phyloP scores from a whole-genome alignment of 2,888 invertebrate genomes.

The Sinotaia quadrata region DNA sequence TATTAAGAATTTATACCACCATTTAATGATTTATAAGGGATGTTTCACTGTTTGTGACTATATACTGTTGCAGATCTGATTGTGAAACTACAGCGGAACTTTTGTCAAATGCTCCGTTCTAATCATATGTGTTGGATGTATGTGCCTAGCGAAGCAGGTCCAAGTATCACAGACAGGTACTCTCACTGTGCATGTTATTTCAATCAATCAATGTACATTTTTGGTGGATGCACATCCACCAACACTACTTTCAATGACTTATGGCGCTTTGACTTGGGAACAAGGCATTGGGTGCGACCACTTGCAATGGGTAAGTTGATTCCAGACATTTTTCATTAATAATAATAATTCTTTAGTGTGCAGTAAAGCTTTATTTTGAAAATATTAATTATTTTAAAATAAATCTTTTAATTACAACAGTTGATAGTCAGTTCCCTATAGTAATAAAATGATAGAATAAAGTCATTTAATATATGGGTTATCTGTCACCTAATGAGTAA shows the following conservation, averaged over 20 bases:
- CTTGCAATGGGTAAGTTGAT: constrained; percentile 67
- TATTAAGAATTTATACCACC: constrained; percentile 10
- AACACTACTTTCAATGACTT: constrained; percentile 97
- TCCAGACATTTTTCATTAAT: too few species aligned
- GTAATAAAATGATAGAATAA: too few species aligned
- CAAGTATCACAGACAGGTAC: constrained; percentile 90
- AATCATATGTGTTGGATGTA: constrained; percentile 53
- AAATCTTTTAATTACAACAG: too few species aligned
- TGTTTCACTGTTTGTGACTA: too few species aligned
- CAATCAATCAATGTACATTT: constrained; percentile 82
- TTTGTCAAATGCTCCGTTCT: constrained; percentile 80
- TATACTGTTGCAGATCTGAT: constrained; percentile 89
- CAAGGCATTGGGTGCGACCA: constrained; percentile 82
- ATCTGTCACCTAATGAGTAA: too few species aligned
- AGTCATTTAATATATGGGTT: too few species aligned
- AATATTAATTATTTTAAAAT: too few species aligned
- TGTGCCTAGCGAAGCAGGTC: constrained; percentile 72
- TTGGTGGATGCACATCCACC: constrained; percentile 95
- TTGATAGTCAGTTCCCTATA: too few species aligned
- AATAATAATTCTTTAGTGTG: too few species aligned
- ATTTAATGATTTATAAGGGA: too few species aligned
- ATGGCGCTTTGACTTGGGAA: constrained; percentile 92
- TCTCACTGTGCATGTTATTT: constrained; percentile 87
- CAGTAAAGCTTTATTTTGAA: too few species aligned
- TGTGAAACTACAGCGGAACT: constrained; percentile 81